Percentiles rank a stretch among this genome's conserved stretches.
phyloP scores from a whole-genome alignment of 2,797 vertebrate species.

The Psittacula derbiana region DNA sequence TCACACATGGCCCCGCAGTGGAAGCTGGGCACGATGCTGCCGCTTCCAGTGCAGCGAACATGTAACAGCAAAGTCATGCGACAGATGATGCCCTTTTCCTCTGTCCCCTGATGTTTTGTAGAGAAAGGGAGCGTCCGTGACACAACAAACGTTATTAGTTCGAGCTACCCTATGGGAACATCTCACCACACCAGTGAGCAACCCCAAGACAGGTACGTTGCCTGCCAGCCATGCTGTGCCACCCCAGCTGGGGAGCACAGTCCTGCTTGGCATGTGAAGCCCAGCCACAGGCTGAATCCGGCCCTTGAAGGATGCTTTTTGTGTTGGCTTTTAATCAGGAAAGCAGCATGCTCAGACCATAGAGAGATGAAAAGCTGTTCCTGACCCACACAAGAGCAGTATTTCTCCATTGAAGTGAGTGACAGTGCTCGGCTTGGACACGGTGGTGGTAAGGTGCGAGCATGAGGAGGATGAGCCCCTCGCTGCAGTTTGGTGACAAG shows the following conservation, averaged over 20 bases:
- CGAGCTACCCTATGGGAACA: neutral
- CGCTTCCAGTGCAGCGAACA: neutral
- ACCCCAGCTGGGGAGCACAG: neutral
- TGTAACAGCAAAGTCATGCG: neutral
- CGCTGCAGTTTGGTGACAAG: neutral
- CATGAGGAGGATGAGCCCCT: neutral
- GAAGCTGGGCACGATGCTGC: neutral
- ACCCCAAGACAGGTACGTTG: fast-evolving
- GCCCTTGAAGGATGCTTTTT: neutral
- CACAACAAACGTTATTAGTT: neutral
- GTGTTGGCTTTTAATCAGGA: neutral
- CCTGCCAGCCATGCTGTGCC: neutral
- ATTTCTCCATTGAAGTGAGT: neutral
- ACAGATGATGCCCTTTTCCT: neutral
- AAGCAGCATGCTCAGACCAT: neutral
- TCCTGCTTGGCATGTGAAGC: neutral
- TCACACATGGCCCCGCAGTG: fast-evolving
- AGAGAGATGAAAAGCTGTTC: neutral
- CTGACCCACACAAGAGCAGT: fast-evolving
- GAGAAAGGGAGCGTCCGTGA: neutral
- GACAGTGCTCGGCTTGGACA: fast-evolving
- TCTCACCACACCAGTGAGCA: neutral
- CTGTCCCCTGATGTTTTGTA: neutral
- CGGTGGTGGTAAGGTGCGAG: fast-evolving
- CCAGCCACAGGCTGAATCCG: fast-evolving